Base-by-base conservation (phyloP, 1,140 invertebrate genomes). In the Stegodyphus dumicola region DNA sequence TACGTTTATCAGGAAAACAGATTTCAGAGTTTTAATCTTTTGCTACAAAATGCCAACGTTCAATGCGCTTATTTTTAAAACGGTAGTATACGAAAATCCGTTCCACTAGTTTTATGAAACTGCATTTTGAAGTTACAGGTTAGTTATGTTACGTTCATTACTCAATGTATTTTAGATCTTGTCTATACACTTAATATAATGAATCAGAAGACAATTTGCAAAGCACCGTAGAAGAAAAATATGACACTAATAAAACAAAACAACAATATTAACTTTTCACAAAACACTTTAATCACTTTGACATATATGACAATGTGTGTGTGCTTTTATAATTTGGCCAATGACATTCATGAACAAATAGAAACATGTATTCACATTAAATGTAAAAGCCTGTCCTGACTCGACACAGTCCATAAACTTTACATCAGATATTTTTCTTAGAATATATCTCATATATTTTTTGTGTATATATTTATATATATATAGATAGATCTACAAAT, bases 271-370 rank as follows among this genome's bases (percentile, higher is more conserved):
- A 69, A 69, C 64, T 84, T 74, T 84, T 76, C 81, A 84, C 81
- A 84, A 84, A 84, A 84, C 81, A 76, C 76, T 84, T 84, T 84
- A 84, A 84, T 84, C 81, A 84, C 65, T 65, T 84, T 56, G 64
- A 84, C 81, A 84, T 76, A 52, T 76, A 84, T 84, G 81, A 84
- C 81, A 84, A 77, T 84, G 81, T 70, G 71, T 74, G 69, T 83
- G 79, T 83, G 81, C 33, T 33, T 70, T 69, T 69, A 67, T 76
- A 76, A 84, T 84, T 84, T 84, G 81, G 81, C 81, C 73, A 84
- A 84, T n/a, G 73, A 84, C 81, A 84, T 64, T 84, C 64, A 67
- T 52, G 67, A 64, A 84, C 76, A 73, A 84, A 84, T 65, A 76
- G 64, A 75, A 84, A 84, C 81, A 84, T 51, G 51, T 76, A 84